phyloP scores from a whole-genome alignment of 2,888 invertebrate species.

The Trachelus tabidus region DNA sequence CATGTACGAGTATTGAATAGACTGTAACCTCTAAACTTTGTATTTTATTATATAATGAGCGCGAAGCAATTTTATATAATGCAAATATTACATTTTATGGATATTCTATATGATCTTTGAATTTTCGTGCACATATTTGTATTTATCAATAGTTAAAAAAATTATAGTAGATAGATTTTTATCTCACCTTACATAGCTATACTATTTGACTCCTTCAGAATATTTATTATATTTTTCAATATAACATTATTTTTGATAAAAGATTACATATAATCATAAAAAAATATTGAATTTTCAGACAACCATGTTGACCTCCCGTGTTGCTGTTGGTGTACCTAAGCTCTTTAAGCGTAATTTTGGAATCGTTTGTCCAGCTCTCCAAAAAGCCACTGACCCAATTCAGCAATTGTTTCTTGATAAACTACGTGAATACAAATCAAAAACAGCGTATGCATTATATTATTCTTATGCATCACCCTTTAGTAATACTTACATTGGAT shows the following conservation, averaged over 20 bases:
- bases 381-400: conserved; percentile 87
- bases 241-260: background rate
- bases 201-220: background rate
- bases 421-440: conserved; percentile 88
- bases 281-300: background rate
- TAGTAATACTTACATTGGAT: background rate
- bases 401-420: conserved; percentile 94
- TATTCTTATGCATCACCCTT: background rate
- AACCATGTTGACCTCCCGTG: conserved; percentile 51
- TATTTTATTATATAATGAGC: background rate
- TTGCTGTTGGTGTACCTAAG: conserved; percentile 44
- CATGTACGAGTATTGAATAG: background rate
- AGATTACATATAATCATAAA: background rate
- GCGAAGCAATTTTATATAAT: background rate
- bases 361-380: conserved; percentile 74
- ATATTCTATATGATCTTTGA: background rate
- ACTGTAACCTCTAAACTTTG: background rate
- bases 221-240: background rate
- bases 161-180: background rate
- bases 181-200: background rate
- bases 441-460: conserved; percentile 78
- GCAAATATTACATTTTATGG: background rate
- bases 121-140: background rate
- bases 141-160: background rate
- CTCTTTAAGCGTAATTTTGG: conserved; percentile 75